Evolutionary conservation across 2,113 vertebrate genomes (phyloP).

Genomic region (Cisticola juncidis): DNA sequence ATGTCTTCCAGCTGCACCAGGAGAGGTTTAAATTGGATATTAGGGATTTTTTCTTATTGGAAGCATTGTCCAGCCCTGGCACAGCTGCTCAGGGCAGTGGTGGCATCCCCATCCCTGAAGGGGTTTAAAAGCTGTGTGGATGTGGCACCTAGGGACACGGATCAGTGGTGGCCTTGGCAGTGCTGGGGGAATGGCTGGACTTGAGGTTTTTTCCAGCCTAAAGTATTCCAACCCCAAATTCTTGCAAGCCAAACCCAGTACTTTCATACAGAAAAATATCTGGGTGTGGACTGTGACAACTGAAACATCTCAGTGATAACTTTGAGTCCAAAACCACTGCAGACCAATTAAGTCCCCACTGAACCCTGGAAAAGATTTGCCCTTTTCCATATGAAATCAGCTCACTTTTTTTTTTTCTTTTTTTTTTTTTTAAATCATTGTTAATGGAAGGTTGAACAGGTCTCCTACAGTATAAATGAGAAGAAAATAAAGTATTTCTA

Average conservation of each 20-base stretch:
- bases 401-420: neutral
- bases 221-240: neutral
- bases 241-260: neutral
- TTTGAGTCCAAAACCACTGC: neutral
- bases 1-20: rapidly evolving
- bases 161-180: neutral
- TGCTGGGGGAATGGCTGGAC: rapidly evolving
- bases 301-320: neutral
- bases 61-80: rapidly evolving
- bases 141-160: neutral
- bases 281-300: neutral
- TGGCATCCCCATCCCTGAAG: neutral
- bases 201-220: neutral
- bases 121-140: rapidly evolving
- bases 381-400: neutral
- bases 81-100: neutral
- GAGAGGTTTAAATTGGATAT: neutral
- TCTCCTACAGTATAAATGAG: neutral
- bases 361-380: neutral
- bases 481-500: neutral
- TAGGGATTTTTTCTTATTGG: neutral
- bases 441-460: neutral
- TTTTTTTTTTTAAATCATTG: rapidly evolving
- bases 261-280: neutral
- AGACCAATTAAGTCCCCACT: neutral